Evolutionary conservation across 2,113 vertebrate genomes (phyloP).

Genomic region (Anolis carolinensis): DNA sequence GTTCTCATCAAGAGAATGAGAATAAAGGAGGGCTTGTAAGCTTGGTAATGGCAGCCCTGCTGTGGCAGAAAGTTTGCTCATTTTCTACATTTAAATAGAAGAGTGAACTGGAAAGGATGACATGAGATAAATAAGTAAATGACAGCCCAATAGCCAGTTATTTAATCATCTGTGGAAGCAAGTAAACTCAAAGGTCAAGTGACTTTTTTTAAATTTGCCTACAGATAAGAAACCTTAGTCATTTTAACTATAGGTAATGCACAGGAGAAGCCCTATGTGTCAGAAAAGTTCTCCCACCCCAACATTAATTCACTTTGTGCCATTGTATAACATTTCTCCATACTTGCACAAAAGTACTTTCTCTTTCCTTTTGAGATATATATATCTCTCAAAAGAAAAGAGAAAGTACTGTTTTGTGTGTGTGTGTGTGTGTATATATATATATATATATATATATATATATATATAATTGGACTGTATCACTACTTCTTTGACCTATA

Average conservation of each 20-base stretch:
- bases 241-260: slow-evolving; percentile 60
- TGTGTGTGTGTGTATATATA: too few species aligned
- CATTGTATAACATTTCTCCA: slow-evolving; percentile 13
- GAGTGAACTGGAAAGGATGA: slow-evolving; percentile 66
- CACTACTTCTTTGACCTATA: slow-evolving; percentile 42
- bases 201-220: slow-evolving; percentile 72
- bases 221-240: slow-evolving; percentile 69
- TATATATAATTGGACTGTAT: slow-evolving; percentile 54
- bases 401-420: too few species aligned
- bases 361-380: slow-evolving; percentile 20
- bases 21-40: slow-evolving; percentile 58
- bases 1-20: slow-evolving; percentile 65
- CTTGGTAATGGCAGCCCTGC: slow-evolving; percentile 71
- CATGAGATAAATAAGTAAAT: slow-evolving; percentile 66
- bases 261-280: slow-evolving; percentile 43
- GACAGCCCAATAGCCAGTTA: slow-evolving; percentile 70
- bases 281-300: slow-evolving; percentile 16
- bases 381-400: slow-evolving; percentile 16
- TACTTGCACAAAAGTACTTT: slow-evolving; percentile 28
- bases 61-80: slow-evolving; percentile 59
- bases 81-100: slow-evolving; percentile 66
- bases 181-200: slow-evolving; percentile 75
- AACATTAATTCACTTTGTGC: slow-evolving; percentile 47
- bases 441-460: too few species aligned
- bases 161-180: slow-evolving; percentile 74